Conservation (phyloP, 2,888 invertebrate genomes). For the Trachelus stipa region DNA sequence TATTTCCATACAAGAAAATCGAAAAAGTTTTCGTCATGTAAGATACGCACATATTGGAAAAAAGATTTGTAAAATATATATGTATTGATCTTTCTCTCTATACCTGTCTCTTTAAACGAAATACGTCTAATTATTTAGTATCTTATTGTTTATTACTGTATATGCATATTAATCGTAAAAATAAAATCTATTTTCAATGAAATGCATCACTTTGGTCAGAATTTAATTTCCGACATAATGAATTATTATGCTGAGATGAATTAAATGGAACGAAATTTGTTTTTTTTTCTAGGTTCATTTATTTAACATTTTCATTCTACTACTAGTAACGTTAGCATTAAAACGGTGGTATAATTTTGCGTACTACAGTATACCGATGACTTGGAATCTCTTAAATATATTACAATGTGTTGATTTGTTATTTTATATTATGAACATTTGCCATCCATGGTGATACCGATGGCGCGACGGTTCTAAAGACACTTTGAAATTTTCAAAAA, state of each 20-base stretch:
- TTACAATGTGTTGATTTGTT: conserved; percentile 19
- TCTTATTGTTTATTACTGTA: conserved; percentile 42
- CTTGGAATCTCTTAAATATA: conserved; percentile 11
- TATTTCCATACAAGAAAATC: conserved; percentile 89
- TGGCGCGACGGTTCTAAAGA: conserved; percentile 11
- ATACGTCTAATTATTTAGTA: conserved; percentile 29
- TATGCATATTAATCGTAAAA: conserved; percentile 37
- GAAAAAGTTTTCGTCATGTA: conserved; percentile 99
- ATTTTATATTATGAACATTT: conserved; percentile 18
- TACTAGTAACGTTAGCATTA: conserved; percentile 32
- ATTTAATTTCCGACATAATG: neutral
- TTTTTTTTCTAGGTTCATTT: conserved; percentile 27
- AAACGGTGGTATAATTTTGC: conserved; percentile 46
- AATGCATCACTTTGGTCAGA: neutral
- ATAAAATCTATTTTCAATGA: conserved; percentile 51
- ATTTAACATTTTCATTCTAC: conserved; percentile 42
- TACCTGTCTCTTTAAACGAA: conserved; percentile 19
- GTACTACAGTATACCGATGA: neutral
- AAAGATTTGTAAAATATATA: conserved; percentile 23
- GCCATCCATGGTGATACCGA: conserved; percentile 12
- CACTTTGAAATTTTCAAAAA: neutral
- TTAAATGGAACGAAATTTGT: neutral
- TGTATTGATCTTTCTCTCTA: conserved; percentile 23
- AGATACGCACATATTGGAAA: conserved; percentile 47
- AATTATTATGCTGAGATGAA: neutral